phyloP scores from a whole-genome alignment of 2,113 vertebrate species.

The Polypterus senegalus region DNA sequence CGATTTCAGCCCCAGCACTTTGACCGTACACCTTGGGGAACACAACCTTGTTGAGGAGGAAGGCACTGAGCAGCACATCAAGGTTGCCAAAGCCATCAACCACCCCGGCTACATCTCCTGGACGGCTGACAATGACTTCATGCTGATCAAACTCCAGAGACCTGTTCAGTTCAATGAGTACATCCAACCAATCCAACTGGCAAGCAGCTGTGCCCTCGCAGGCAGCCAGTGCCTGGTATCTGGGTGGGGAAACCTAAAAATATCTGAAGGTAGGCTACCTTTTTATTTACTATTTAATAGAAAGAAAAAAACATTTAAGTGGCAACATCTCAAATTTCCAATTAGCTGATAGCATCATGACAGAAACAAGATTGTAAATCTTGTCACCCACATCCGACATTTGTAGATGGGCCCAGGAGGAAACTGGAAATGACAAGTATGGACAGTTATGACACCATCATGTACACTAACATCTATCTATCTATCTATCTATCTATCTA shows the following conservation, averaged over 20 bases:
- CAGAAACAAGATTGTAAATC: too few species aligned
- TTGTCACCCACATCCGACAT: too few species aligned
- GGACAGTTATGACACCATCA: too few species aligned
- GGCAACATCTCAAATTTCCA: too few species aligned
- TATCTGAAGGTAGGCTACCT: too few species aligned
- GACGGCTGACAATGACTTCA: slow-evolving; percentile 19
- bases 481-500: too few species aligned
- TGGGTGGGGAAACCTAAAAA: slow-evolving; percentile 26
- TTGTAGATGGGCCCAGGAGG: too few species aligned
- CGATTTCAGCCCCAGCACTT: slow-evolving; percentile 9
- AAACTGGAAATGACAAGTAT: too few species aligned
- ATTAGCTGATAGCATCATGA: too few species aligned
- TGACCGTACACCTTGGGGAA: slow-evolving; percentile 21
- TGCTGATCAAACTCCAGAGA: slow-evolving; percentile 24
- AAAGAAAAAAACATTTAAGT: too few species aligned
- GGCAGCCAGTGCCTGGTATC: slow-evolving; percentile 18
- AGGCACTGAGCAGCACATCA: slow-evolving; percentile 22
- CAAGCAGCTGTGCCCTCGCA: slow-evolving; percentile 10
- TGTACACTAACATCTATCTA: too few species aligned
- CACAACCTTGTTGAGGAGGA: slow-evolving; percentile 14
- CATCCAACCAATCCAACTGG: slow-evolving; percentile 18
- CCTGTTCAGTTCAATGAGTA: slow-evolving; percentile 13
- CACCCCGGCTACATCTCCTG: slow-evolving; percentile 5
- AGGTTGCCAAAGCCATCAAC: slow-evolving; percentile 16
- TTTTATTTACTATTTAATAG: too few species aligned